Base-by-base conservation (phyloP, 1,140 invertebrate genomes). In the Drosophila sproati region DNA sequence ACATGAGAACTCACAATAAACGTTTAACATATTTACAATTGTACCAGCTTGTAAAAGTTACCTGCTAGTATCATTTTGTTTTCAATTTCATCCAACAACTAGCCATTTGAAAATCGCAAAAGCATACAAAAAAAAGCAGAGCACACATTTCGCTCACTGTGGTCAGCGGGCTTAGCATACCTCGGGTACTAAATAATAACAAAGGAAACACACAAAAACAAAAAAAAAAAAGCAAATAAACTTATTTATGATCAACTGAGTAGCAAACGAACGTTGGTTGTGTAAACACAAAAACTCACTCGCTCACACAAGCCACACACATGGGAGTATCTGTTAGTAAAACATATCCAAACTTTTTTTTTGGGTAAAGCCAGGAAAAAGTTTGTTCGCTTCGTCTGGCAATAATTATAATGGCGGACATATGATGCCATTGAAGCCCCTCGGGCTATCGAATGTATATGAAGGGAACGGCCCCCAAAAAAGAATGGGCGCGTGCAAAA, bases 401-500 rank as follows among this genome's bases (percentile, higher is more conserved):
- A 82, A 77, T 88, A 82, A 82, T 82, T 72, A 74, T 77, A 74
- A 78, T 82, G 73, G 55, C 71, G 73, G 71, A 68, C 70, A 63
- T 76, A 77, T 82, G 63, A 67, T 67, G 68, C 83, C 77, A 87
- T 82, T 77, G 66, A 79, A 67, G 69, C 83, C 79, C 67, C 51
- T 72, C 70, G 78, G 41, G 20, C 20, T 20, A 20, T 28, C 5
- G 56, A n/a, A 8, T 35, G 32, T 8, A 7, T 56, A 4, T 31
- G 39, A 28, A 12, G 50, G 50, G 62, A 66, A 78, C 63, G 66
- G 68, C 59, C 32, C 20, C n/a, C 0, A 32, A 68, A 61, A 43
- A n/a, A 34, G 62, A 67, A 43, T n/a, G 32, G 28, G 52, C 10
- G 20, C 8, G 12, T 55, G 63, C 34, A 32, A 45, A 32, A 32